A percentile compares a stretch with the other conserved stretches of the same genome.
phyloP scores from a whole-genome alignment of 2,113 vertebrate species.

The Leucopsar rothschildi region DNA sequence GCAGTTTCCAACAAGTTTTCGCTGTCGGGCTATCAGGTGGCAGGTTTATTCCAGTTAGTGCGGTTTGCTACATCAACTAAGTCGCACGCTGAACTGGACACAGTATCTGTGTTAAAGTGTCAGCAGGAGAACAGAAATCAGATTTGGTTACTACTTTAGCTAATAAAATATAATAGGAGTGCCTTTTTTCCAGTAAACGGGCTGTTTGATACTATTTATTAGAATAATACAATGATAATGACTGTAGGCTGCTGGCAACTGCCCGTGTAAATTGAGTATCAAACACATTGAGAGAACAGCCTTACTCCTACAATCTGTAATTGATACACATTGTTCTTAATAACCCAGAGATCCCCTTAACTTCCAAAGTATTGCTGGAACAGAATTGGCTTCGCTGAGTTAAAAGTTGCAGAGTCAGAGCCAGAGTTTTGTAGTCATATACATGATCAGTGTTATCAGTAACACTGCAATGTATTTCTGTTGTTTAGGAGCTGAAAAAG shows the following conservation, averaged over 20 bases:
- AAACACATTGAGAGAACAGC: background rate
- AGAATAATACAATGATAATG: background rate
- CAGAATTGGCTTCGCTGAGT: background rate
- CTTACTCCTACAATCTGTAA: background rate
- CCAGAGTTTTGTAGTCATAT: background rate
- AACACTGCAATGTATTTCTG: background rate
- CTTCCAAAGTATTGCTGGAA: background rate
- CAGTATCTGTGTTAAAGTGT: background rate
- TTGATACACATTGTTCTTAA: background rate
- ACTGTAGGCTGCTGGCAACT: background rate
- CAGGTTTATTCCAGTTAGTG: background rate
- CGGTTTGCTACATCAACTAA: background rate
- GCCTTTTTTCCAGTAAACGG: background rate
- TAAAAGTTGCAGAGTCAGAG: slow-evolving; percentile 8
- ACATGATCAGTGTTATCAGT: background rate
- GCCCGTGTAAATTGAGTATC: background rate
- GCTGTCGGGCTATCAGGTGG: fast-evolving
- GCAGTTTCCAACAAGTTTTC: background rate
- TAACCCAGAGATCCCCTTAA: background rate
- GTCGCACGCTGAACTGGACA: background rate
- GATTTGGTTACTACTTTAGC: background rate
- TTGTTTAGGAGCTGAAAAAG: slow-evolving; percentile 21
- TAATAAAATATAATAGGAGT: background rate
- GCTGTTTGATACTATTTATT: background rate
- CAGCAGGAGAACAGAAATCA: background rate